Evolutionary conservation across 2,888 invertebrate species (phyloP).

Genomic region (Auanema sp.): DNA sequence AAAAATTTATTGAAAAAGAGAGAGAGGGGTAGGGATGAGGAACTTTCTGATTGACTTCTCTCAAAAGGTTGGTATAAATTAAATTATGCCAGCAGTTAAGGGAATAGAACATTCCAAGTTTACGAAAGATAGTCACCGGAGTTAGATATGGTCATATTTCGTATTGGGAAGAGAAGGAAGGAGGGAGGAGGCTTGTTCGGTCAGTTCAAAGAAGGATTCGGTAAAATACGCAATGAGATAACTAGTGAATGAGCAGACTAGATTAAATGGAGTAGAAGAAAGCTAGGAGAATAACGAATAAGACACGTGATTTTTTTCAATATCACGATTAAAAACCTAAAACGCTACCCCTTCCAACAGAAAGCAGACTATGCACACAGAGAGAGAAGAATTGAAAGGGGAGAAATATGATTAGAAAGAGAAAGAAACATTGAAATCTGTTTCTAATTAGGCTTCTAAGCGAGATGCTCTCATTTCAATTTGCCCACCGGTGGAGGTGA

Average conservation of each 20-base stretch:
- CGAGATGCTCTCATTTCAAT: conserved; percentile 24
- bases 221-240: too few relatives aligned
- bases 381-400: neutral
- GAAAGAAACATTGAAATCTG: too few relatives aligned
- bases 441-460: neutral
- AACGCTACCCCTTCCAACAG: neutral
- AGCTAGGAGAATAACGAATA: neutral
- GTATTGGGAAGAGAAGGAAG: conserved; percentile 4
- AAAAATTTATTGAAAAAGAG: too few relatives aligned
- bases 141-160: conserved; percentile 1
- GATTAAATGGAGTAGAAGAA: too few relatives aligned
- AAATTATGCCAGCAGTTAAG: too few relatives aligned
- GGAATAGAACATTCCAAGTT: too few relatives aligned
- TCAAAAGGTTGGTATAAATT: too few relatives aligned
- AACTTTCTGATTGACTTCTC: too few relatives aligned
- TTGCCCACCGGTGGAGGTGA: conserved; percentile 45
- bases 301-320: neutral
- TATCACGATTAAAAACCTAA: conserved; percentile 2
- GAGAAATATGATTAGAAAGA: conserved; percentile 7
- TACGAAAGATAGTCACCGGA: conserved; percentile 4
- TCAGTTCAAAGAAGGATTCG: conserved; percentile 7
- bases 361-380: conserved; percentile 1
- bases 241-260: too few relatives aligned
- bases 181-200: conserved; percentile 2
- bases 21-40: too few relatives aligned